phyloP scores from a whole-genome alignment of 2,888 invertebrate species.

The Tanypteryx hageni region DNA sequence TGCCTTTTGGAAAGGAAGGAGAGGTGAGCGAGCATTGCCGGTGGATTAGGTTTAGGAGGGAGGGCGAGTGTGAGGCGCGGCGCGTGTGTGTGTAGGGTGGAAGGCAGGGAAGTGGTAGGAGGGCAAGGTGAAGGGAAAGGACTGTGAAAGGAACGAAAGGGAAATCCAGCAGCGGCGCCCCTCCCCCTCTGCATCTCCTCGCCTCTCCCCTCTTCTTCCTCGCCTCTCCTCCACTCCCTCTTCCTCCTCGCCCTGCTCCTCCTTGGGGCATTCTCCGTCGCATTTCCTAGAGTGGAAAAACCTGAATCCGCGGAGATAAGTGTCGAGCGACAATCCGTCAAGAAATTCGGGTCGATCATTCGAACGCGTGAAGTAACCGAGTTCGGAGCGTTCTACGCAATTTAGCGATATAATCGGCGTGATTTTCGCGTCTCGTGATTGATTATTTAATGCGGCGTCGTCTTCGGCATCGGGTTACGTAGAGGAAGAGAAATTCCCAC shows the following conservation, averaged over 20 bases:
- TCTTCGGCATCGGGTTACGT: no score
- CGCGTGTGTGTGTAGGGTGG: no score
- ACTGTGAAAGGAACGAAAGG: slow-evolving; percentile 59
- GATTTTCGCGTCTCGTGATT: no score
- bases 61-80: neutral
- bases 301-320: slow-evolving; percentile 30
- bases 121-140: slow-evolving; percentile 62
- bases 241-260: neutral
- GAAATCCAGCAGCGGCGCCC: slow-evolving; percentile 18
- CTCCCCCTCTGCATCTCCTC: neutral
- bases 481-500: no score
- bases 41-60: neutral
- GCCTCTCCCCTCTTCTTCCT: neutral
- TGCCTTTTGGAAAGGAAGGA: neutral
- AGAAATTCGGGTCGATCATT: neutral
- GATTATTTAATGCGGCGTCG: no score
- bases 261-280: neutral
- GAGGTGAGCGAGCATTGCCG: neutral
- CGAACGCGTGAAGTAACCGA: no score
- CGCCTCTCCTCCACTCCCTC: neutral
- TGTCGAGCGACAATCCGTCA: neutral
- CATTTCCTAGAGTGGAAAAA: slow-evolving; percentile 21
- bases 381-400: no score
- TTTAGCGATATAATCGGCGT: no score
- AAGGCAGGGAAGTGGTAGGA: neutral